A percentile compares a stretch with the other conserved stretches of the same genome.
These are phyloP conservation scores for Pachycephala philippinensis DNA, from an alignment of 2,113 vertebrate species.

Conservation along the genomic window DNA sequence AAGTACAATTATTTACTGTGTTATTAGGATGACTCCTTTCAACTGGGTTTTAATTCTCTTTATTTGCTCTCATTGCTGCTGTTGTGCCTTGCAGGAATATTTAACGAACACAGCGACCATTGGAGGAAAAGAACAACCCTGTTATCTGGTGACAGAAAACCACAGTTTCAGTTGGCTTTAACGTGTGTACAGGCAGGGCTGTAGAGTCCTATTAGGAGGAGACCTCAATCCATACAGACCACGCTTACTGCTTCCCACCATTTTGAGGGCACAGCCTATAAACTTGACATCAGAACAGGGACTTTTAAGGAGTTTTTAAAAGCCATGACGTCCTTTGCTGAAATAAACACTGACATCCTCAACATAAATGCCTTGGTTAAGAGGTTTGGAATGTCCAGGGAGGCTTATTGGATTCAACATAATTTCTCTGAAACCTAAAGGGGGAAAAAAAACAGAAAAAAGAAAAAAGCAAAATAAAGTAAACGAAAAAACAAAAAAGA, in stretches of 20 bases:
- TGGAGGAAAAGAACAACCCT: constrained; percentile 71
- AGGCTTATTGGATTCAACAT: constrained; percentile 89
- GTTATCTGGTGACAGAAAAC: constrained; percentile 68
- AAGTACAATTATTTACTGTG: constrained; percentile 71
- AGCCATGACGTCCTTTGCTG: constrained; percentile 88
- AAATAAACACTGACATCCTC: constrained; percentile 87
- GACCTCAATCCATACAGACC: constrained; percentile 76
- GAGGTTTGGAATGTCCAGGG: constrained; percentile 85
- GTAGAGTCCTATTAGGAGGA: constrained; percentile 70
- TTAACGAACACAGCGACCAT: constrained; percentile 70
- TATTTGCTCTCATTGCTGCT: constrained; percentile 73
- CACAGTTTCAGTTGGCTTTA: constrained; percentile 61
- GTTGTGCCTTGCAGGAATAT: constrained; percentile 72
- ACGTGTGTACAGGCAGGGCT: constrained; percentile 64
- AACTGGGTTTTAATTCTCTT: constrained; percentile 68
- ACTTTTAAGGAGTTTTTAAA: constrained; percentile 81
- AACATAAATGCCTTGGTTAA: constrained; percentile 86
- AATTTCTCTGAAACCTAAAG: constrained; percentile 89
- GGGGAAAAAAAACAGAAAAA: constrained; percentile 75
- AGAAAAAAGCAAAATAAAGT: constrained; percentile 80
- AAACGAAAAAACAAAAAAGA: constrained; percentile 76
- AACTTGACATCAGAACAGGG: constrained; percentile 76
- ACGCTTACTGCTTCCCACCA: constrained; percentile 72
- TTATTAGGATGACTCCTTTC: constrained; percentile 73
- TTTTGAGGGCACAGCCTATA: constrained; percentile 79